phyloP scores from a whole-genome alignment of 2,888 invertebrate species.

The Venustoraphidia nigricollis region DNA sequence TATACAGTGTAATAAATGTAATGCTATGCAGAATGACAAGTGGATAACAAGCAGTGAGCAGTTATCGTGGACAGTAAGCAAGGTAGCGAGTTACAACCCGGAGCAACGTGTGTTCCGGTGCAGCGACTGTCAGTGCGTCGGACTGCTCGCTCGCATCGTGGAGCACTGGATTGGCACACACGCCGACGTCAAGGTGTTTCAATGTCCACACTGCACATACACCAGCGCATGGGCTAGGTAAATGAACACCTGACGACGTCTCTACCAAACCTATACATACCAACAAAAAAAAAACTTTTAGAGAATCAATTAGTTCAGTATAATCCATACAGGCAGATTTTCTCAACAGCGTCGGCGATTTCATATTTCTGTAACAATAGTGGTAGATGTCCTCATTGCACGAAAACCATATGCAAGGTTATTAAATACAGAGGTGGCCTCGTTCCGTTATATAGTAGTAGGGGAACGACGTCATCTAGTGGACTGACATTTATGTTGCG shows the following conservation, averaged over 20 bases:
- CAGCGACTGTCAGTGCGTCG: conserved; percentile 60
- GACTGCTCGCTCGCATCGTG: conserved; percentile 54
- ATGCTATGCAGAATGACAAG: conserved; percentile 23
- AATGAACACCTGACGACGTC: not conserved
- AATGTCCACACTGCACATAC: conserved; percentile 54
- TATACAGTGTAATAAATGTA: not conserved
- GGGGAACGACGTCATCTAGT: too few species aligned
- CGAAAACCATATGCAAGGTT: too few species aligned
- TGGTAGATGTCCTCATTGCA: too few species aligned
- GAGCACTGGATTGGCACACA: conserved; percentile 66
- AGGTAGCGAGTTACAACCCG: conserved; percentile 66
- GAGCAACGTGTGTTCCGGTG: conserved; percentile 60
- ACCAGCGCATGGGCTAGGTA: conserved; percentile 53
- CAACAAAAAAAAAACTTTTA: too few species aligned
- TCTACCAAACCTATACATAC: too few species aligned
- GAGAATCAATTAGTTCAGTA: too few species aligned
- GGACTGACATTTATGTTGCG: too few species aligned
- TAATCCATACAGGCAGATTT: too few species aligned
- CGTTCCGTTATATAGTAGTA: too few species aligned
- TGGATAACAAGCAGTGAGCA: conserved; percentile 59
- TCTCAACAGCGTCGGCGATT: too few species aligned
- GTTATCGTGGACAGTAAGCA: conserved; percentile 60
- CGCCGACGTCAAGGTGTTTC: conserved; percentile 47
- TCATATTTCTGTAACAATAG: too few species aligned
- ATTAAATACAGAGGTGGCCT: too few species aligned